These are phyloP conservation scores for Bombus superbus DNA, from an alignment of 1,140 invertebrate species.

Conservation along the genomic window DNA sequence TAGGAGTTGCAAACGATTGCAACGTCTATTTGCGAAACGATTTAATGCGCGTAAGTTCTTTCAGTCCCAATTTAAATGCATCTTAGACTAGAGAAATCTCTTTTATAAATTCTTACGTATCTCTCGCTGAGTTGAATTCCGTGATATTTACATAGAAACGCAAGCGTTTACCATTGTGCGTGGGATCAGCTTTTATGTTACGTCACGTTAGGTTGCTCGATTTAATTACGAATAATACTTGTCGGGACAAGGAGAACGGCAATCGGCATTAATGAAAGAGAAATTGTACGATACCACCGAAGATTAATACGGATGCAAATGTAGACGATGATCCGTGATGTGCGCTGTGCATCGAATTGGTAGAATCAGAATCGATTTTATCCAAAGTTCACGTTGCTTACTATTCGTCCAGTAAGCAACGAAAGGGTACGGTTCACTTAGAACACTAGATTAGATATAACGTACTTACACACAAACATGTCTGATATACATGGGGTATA, in stretches of 20 bases:
- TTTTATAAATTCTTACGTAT: constrained; percentile 14
- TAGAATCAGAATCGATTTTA: constrained; percentile 65
- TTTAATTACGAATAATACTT: constrained; percentile 27
- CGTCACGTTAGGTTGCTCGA: constrained; percentile 16
- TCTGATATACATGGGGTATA: constrained; percentile 82
- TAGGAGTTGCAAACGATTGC: neutral
- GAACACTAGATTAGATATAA: constrained; percentile 78
- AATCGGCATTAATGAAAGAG: constrained; percentile 12
- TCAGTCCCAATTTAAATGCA: neutral
- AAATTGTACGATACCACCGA: constrained; percentile 37
- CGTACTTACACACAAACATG: constrained; percentile 80
- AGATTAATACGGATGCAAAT: constrained; percentile 27
- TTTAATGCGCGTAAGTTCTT: neutral
- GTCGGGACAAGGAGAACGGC: neutral
- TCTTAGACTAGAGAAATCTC: constrained; percentile 29
- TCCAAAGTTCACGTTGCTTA: constrained; percentile 64
- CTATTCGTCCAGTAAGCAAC: constrained; percentile 61
- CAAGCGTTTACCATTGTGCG: constrained; percentile 18
- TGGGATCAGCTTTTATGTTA: constrained; percentile 18
- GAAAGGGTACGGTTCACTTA: constrained; percentile 65
- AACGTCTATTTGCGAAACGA: neutral
- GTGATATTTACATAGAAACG: constrained; percentile 43
- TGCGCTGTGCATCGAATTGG: constrained; percentile 33
- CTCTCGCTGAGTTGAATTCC: neutral
- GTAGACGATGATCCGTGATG: constrained; percentile 25